Conservation (phyloP, 2,888 invertebrate species). For the Drosophila mimetica region DNA sequence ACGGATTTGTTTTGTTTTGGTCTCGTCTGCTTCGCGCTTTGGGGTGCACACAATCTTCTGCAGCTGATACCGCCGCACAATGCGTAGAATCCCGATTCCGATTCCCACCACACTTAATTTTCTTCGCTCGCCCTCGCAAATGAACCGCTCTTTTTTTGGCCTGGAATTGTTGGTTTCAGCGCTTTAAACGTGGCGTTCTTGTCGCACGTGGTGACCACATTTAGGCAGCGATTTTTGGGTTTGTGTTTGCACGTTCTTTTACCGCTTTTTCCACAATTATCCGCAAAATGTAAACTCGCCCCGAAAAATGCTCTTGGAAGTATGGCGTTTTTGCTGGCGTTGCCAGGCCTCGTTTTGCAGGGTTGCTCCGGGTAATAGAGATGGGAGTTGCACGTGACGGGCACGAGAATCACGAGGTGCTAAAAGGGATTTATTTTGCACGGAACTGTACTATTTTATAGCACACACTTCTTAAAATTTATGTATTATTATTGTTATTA, state of each 20-base stretch:
- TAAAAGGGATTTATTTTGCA: not conserved
- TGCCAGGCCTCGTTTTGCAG: conserved; percentile 60
- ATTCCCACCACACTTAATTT: conserved; percentile 70
- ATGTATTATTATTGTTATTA: too few species aligned
- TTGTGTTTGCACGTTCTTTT: conserved; percentile 32
- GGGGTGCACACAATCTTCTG: conserved; percentile 47
- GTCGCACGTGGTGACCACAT: conserved; percentile 32
- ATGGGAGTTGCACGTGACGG: not conserved
- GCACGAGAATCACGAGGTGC: conserved; percentile 6
- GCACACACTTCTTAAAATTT: too few species aligned
- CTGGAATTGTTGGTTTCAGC: conserved; percentile 39
- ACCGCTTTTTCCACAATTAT: conserved; percentile 46
- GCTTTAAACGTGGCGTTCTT: conserved; percentile 30
- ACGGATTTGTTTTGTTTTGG: conserved; percentile 50
- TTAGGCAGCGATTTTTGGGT: conserved; percentile 39
- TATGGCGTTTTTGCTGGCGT: conserved; percentile 69
- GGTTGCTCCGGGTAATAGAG: conserved; percentile 49
- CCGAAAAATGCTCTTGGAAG: conserved; percentile 70
- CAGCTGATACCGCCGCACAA: conserved; percentile 70
- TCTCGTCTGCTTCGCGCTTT: conserved; percentile 29
- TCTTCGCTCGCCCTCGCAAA: conserved; percentile 39
- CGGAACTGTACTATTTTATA: conserved; percentile 11
- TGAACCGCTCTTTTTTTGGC: conserved; percentile 57
- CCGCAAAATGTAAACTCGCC: conserved; percentile 57
- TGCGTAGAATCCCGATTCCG: conserved; percentile 63